phyloP scores from a whole-genome alignment of 2,888 invertebrate species.

The Drosophila koepferae region DNA sequence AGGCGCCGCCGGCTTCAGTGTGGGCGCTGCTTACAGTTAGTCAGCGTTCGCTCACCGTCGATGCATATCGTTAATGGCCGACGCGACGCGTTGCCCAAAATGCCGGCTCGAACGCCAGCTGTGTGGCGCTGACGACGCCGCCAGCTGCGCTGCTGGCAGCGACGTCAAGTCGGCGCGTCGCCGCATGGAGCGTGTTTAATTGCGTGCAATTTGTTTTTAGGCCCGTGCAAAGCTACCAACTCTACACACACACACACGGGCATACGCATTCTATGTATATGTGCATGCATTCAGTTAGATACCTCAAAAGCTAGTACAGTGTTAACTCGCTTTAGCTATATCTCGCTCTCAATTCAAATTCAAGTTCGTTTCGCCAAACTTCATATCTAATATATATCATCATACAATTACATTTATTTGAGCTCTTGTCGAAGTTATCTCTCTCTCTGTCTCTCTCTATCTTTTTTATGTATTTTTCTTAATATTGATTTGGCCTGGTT shows the following conservation, averaged over 20 bases:
- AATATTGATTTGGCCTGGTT: neutral
- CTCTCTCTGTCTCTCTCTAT: no score
- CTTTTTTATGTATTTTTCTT: no score
- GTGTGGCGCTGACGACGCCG: slow-evolving; percentile 15
- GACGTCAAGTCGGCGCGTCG: slow-evolving; percentile 22
- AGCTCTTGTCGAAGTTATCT: neutral
- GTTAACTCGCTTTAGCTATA: neutral
- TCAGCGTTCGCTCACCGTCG: neutral
- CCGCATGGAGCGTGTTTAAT: slow-evolving; percentile 73
- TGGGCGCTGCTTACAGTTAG: slow-evolving; percentile 26
- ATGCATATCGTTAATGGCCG: slow-evolving; percentile 8
- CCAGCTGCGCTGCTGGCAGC: slow-evolving; percentile 16
- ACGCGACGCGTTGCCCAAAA: slow-evolving; percentile 1
- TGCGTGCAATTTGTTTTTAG: slow-evolving; percentile 76
- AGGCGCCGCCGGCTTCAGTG: slow-evolving; percentile 11
- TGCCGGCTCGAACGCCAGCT: slow-evolving; percentile 33
- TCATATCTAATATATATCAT: neutral
- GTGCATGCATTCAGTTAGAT: neutral
- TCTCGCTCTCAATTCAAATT: neutral
- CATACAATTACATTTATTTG: neutral
- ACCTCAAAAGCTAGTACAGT: slow-evolving; percentile 8
- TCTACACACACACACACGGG: slow-evolving; percentile 3
- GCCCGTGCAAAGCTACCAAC: slow-evolving; percentile 65
- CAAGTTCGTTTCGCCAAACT: neutral
- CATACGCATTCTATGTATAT: neutral